phyloP scores from a whole-genome alignment of 1,140 invertebrate species.

The Planococcus citri region DNA sequence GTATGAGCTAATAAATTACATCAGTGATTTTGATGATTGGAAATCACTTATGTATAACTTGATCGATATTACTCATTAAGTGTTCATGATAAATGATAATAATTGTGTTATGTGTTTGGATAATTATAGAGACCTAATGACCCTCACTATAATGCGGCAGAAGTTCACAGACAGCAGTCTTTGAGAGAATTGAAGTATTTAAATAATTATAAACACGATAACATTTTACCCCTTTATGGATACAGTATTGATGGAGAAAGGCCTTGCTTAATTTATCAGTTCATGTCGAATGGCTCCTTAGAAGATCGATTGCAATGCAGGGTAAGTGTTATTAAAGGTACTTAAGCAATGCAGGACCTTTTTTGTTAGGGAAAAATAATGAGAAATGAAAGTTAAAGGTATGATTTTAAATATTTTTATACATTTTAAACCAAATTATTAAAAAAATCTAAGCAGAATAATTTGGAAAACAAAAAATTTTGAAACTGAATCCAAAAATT shows the following conservation, averaged over 20 bases:
- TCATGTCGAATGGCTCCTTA: conserved; percentile 83
- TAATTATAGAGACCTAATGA: conserved; percentile 30
- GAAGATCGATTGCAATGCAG: conserved; percentile 66
- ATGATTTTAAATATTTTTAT: no score
- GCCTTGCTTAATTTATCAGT: conserved; percentile 84
- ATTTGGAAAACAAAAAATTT: no score
- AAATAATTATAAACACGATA: conserved; percentile 78
- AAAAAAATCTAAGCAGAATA: no score
- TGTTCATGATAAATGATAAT: no score
- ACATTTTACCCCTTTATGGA: conserved; percentile 84
- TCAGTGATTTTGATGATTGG: neutral
- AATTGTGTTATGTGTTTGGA: conserved; percentile 18
- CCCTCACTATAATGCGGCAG: conserved; percentile 37
- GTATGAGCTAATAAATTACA: conserved; percentile 29
- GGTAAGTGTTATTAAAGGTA: conserved; percentile 32
- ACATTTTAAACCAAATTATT: no score
- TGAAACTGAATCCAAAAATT: no score
- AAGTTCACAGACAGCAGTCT: conserved; percentile 54
- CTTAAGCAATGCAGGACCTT: no score
- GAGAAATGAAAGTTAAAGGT: no score
- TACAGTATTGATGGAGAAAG: conserved; percentile 56
- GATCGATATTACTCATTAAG: neutral
- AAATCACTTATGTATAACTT: neutral
- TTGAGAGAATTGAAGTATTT: conserved; percentile 63
- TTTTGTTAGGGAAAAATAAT: no score